Percentiles rank a stretch among this genome's conserved stretches.
Evolutionary conservation across 1,140 invertebrate species (phyloP).

Genomic region (Drosophila sucinea): DNA sequence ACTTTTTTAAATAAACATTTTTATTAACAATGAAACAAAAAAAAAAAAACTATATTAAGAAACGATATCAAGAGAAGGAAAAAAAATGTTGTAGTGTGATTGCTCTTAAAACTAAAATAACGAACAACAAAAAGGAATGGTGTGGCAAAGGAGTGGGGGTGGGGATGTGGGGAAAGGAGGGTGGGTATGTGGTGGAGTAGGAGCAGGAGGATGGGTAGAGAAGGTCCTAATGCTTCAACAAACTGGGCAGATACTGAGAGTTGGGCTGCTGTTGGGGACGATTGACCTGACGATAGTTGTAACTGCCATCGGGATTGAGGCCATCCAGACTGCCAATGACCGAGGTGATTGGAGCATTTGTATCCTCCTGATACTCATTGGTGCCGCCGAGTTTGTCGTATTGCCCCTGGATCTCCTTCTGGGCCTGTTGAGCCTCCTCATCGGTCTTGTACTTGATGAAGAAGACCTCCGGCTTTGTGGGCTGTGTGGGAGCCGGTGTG

Average conservation of each 20-base stretch:
- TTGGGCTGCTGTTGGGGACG: conserved; percentile 28
- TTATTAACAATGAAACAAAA: conserved; percentile 50
- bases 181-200: neutral
- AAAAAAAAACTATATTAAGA: conserved; percentile 47
- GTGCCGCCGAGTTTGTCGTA: conserved; percentile 80
- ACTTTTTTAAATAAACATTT: conserved; percentile 55
- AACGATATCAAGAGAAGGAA: conserved; percentile 10
- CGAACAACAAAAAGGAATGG: conserved; percentile 23
- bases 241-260: conserved; percentile 64
- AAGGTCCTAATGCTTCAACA: conserved; percentile 54
- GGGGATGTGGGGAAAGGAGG: conserved; percentile 13
- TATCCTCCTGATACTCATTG: conserved; percentile 78
- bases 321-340: conserved; percentile 77
- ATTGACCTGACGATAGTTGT: conserved; percentile 74
- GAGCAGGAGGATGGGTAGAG: no score
- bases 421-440: conserved; percentile 83
- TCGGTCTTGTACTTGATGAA: conserved; percentile 90
- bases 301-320: conserved; percentile 76
- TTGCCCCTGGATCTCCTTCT: conserved; percentile 81
- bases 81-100: conserved; percentile 14
- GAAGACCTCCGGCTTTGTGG: conserved; percentile 90
- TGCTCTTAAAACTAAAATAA: conserved; percentile 71
- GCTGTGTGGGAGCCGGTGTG: conserved; percentile 89
- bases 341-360: conserved; percentile 73
- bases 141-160: neutral